Evolutionary conservation across 2,113 vertebrate species (phyloP).

Genomic region (Phylloscopus whistleri): DNA sequence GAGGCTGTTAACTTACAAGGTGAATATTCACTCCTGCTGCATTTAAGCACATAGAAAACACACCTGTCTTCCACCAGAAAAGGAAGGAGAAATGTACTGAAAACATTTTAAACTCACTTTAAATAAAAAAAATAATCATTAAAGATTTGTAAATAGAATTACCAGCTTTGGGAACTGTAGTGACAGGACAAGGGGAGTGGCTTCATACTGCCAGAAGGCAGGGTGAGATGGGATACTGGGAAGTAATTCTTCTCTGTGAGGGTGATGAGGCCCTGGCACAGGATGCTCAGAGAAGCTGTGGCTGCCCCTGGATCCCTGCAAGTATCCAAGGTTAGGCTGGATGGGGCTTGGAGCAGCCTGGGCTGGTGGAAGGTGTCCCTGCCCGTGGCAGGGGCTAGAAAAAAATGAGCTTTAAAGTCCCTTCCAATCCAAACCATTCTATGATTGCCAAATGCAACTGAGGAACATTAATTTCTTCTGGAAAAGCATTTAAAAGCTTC

Average conservation of each 20-base stretch:
- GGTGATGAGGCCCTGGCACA: accelerated
- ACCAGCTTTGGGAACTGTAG: not conserved
- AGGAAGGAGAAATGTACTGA: not conserved
- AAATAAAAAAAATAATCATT: not conserved
- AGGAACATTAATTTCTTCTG: not conserved
- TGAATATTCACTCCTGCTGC: not conserved
- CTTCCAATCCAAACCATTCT: not conserved
- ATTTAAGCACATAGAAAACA: not conserved
- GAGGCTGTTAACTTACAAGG: not conserved
- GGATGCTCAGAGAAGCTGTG: not conserved
- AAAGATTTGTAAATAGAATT: not conserved
- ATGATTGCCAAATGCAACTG: not conserved
- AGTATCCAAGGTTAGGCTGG: not conserved
- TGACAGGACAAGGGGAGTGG: not conserved
- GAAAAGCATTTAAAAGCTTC: slow-evolving; percentile 19
- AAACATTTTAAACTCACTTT: not conserved
- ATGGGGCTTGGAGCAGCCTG: accelerated
- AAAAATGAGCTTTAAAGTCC: not conserved
- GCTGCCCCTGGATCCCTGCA: not conserved
- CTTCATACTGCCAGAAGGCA: not conserved
- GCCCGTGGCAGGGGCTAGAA: not conserved
- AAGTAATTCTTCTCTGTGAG: not conserved
- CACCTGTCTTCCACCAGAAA: not conserved
- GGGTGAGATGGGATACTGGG: not conserved
- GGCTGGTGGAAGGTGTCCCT: not conserved